Base-by-base conservation (phyloP, 2,113 vertebrate species). In the Clarias macrocephalus region DNA sequence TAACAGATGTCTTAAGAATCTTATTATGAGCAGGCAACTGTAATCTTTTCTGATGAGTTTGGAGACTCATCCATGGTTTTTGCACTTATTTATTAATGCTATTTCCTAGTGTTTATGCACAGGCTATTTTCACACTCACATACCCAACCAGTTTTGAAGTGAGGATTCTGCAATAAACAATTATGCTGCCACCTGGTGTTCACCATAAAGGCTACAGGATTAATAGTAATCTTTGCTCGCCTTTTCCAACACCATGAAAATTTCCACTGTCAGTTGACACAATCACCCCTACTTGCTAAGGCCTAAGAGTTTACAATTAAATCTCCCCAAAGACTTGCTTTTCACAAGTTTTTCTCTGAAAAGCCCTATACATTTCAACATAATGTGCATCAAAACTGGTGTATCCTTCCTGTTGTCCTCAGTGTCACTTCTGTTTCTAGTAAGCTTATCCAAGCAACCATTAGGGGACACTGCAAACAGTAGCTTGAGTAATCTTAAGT, bases 161-260 rank as follows among this genome's bases (percentile, higher is more conserved):
- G 54, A 30, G 52, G 54, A 28, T 80, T 18, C 59, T 54, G 23
- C 8, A 59, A 59, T 30, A 12, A 28, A 19, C 15, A 57, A 59
- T 18, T 37, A 56, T 85, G 13, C 73, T 66, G 73, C 84, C 84
- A 80, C 57, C 48, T 56, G 68, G 86, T 87, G 72, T n/a, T 57
- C 23, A 52, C 13, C 10, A 59, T 23, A 28, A 37, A 57, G 25
- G 42, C 3, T 72, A 12, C 25, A 59, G 21, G 8, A 80, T 19
- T n/a, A 79, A 80, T 48, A 59, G 54, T 33, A 59, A 23, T 80
- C 48, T 57, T 33, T 21, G 57, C 10, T 23, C 0, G 75, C n/a
- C 19, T 80, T 33, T 80, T 13, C 28, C 12, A 23, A 59, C 48
- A 11, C 37, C 25, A 60, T 80, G 30, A 60, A 33, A 60, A 59